These are phyloP conservation scores for Cartodere bifasciata DNA, from an alignment of 2,888 invertebrate genomes.

Conservation along the genomic window DNA sequence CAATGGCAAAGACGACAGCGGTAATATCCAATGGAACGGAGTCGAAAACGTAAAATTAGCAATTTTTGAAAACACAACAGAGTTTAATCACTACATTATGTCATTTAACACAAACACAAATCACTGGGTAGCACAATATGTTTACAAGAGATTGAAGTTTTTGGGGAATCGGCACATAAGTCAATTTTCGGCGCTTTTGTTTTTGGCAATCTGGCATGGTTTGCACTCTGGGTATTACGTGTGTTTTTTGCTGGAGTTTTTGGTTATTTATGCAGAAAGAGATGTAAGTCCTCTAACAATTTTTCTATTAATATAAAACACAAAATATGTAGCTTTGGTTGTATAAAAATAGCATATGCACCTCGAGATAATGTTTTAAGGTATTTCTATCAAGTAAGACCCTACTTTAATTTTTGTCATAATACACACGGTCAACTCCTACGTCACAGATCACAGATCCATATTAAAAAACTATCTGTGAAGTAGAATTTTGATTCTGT, in stretches of 20 bases:
- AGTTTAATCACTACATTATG: slow-evolving; percentile 75
- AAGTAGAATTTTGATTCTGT: no score
- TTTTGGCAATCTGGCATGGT: slow-evolving; percentile 95
- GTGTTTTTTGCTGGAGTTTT: slow-evolving; percentile 84
- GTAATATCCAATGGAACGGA: slow-evolving; percentile 67
- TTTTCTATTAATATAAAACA: slow-evolving; percentile 2
- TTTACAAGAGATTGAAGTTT: slow-evolving; percentile 88
- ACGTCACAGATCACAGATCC: no score
- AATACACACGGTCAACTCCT: no score
- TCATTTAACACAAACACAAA: slow-evolving; percentile 96
- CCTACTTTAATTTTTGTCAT: no score
- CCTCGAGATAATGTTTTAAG: no score
- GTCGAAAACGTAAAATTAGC: slow-evolving; percentile 79
- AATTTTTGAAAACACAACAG: slow-evolving; percentile 69
- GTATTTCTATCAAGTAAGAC: no score
- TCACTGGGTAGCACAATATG: slow-evolving; percentile 83
- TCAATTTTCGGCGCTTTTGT: slow-evolving; percentile 68
- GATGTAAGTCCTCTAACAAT: slow-evolving; percentile 43
- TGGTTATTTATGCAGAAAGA: slow-evolving; percentile 74
- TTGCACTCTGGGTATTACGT: slow-evolving; percentile 88
- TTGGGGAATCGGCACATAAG: slow-evolving; percentile 70
- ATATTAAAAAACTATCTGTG: no score
- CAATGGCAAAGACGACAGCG: slow-evolving; percentile 56
- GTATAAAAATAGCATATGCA: no score
- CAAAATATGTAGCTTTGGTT: no score